Conservation (phyloP, 2,888 invertebrate genomes). For the Rhynchonema sp. region DNA sequence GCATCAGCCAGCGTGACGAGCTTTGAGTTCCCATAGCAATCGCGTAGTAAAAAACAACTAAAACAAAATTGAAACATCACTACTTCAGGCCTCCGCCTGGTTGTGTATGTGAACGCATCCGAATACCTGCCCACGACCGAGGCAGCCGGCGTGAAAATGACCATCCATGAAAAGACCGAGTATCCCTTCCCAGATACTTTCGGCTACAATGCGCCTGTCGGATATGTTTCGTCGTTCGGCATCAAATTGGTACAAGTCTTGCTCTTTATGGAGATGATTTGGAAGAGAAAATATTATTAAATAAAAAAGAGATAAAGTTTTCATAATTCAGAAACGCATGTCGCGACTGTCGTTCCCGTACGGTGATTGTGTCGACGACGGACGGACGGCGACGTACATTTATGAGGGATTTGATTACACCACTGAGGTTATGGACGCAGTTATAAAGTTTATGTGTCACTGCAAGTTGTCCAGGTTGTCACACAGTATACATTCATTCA, state of each 20-base stretch:
- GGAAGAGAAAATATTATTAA: background rate
- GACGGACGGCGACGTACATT: slow-evolving; percentile 14
- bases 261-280: background rate
- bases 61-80: background rate
- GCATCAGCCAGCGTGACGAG: background rate
- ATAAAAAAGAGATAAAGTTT: background rate
- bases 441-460: too few relatives aligned
- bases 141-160: background rate
- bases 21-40: too few relatives aligned
- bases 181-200: slow-evolving; percentile 1
- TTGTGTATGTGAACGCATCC: background rate
- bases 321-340: slow-evolving; percentile 1
- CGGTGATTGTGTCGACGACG: slow-evolving; percentile 20
- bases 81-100: background rate
- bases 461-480: too few relatives aligned
- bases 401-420: slow-evolving; percentile 19
- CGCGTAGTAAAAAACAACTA: background rate
- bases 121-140: slow-evolving; percentile 1
- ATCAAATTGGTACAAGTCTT: background rate
- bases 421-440: slow-evolving; percentile 12
- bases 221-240: slow-evolving; percentile 1
- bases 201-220: background rate
- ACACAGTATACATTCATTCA: too few relatives aligned
- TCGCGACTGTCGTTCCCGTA: slow-evolving; percentile 12
- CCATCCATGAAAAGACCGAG: background rate